A percentile compares a stretch with the other conserved stretches of the same genome.
Conservation (phyloP, 2,888 invertebrate species). For the Zhengitettix transpicula region DNA sequence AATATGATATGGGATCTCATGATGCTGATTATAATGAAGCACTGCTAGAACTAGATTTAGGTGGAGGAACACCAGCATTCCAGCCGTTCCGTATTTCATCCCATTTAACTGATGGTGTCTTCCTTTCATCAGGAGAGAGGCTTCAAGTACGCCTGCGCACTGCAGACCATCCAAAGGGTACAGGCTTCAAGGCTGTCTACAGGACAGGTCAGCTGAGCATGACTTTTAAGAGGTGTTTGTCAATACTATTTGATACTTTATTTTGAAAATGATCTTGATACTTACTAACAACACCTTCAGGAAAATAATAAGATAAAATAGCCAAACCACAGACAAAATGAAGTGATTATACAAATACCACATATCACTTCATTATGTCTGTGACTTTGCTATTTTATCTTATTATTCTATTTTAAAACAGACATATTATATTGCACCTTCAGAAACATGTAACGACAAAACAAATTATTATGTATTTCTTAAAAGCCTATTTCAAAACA, state of each 20-base stretch:
- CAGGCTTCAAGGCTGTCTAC: slow-evolving; percentile 49
- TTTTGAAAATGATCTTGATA: too few relatives aligned
- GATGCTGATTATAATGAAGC: slow-evolving; percentile 22
- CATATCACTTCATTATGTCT: too few relatives aligned
- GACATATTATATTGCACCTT: too few relatives aligned
- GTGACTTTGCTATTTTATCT: too few relatives aligned
- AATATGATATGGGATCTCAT: slow-evolving; percentile 36
- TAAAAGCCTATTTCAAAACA: too few relatives aligned
- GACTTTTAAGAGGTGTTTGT: neutral
- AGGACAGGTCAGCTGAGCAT: slow-evolving; percentile 35
- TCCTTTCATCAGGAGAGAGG: slow-evolving; percentile 44
- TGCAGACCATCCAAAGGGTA: slow-evolving; percentile 42
- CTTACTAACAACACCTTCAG: too few relatives aligned
- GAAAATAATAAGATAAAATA: too few relatives aligned
- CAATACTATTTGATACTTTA: neutral
- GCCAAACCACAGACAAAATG: too few relatives aligned
- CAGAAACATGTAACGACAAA: too few relatives aligned
- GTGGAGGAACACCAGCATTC: slow-evolving; percentile 30
- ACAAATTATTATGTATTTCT: too few relatives aligned
- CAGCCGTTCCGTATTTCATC: slow-evolving; percentile 37
- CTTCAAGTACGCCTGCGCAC: slow-evolving; percentile 45
- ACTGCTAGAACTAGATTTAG: slow-evolving; percentile 40
- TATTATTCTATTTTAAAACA: too few relatives aligned
- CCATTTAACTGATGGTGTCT: slow-evolving; percentile 47
- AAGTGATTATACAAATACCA: too few relatives aligned